A percentile compares a stretch with the other conserved stretches of the same genome.
phyloP scores from a whole-genome alignment of 2,113 vertebrate genomes.

The Erythrolamprus reginae region DNA sequence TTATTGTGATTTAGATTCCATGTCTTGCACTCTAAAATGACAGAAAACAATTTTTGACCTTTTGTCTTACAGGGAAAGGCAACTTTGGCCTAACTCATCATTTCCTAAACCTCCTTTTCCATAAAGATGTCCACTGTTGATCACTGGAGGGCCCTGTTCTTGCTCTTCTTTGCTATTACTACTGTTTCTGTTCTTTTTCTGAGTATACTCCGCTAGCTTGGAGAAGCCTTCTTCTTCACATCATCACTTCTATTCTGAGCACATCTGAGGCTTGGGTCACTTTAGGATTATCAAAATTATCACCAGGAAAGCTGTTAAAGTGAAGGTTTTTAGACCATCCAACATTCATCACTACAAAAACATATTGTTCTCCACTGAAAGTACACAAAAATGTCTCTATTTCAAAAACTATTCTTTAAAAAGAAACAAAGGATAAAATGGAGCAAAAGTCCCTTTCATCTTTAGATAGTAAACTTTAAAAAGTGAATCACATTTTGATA shows the following conservation, averaged over 20 bases:
- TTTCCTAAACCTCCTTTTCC: background rate
- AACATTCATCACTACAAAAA: background rate
- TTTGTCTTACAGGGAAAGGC: background rate
- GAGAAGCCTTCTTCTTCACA: background rate
- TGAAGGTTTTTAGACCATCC: background rate
- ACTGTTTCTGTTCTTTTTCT: background rate
- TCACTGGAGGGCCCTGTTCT: background rate
- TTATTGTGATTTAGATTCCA: background rate
- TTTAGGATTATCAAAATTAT: background rate
- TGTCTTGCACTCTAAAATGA: background rate
- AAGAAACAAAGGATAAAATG: constrained; percentile 25
- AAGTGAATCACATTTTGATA: constrained; percentile 31
- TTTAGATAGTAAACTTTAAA: constrained; percentile 28
- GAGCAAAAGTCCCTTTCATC: constrained; percentile 32
- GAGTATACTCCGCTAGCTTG: background rate
- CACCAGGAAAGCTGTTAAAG: background rate
- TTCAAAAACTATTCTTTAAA: background rate
- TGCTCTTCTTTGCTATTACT: background rate
- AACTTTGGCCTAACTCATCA: too few relatives aligned
- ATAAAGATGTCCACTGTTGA: background rate
- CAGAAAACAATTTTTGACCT: background rate
- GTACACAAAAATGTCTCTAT: constrained; percentile 16
- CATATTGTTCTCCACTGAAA: background rate
- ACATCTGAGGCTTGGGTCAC: background rate
- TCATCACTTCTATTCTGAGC: background rate